Conservation (phyloP, 37 sponge, comb jelly and placozoan genomes). For the Oscarella lobularis region DNA sequence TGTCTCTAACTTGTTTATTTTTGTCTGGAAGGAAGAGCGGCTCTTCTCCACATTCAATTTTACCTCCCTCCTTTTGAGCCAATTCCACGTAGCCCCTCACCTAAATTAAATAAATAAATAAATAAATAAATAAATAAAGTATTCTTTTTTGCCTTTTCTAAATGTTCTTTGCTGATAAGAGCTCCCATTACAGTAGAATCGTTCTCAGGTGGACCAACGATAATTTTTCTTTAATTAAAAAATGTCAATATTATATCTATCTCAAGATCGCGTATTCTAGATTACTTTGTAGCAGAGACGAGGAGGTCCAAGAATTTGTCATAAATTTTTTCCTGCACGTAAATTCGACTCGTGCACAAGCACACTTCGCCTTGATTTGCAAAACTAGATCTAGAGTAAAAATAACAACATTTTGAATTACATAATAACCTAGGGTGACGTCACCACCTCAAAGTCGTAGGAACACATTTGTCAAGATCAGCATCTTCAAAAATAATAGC, state of each 20-base stretch:
- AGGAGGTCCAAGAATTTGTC: slow-evolving; percentile 45
- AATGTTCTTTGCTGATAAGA: slow-evolving; percentile 75
- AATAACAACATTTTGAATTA: background rate
- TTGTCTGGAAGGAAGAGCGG: slow-evolving; percentile 40
- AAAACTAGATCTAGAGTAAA: slow-evolving; percentile 37
- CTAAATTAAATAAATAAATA: slow-evolving; percentile 6
- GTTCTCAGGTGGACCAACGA: slow-evolving; percentile 65
- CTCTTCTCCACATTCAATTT: slow-evolving; percentile 58
- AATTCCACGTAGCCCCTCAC: slow-evolving; percentile 48
- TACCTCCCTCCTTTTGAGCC: slow-evolving; percentile 62
- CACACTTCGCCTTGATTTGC: slow-evolving; percentile 88
- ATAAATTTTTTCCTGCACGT: slow-evolving; percentile 64
- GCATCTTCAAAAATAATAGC: slow-evolving; percentile 70
- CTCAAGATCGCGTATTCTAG: background rate
- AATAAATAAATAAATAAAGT: background rate
- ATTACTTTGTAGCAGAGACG: slow-evolving; percentile 58
- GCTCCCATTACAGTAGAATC: slow-evolving; percentile 63
- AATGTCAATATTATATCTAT: no score
- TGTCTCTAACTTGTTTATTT: slow-evolving; percentile 36
- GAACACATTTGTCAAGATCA: slow-evolving; percentile 71
- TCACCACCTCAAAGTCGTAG: slow-evolving; percentile 35
- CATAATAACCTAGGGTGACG: background rate
- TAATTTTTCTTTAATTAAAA: slow-evolving; percentile 24
- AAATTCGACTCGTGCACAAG: slow-evolving; percentile 76
- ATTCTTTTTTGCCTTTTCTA: slow-evolving; percentile 40